A percentile compares a stretch with the other conserved stretches of the same genome.
phyloP scores from a whole-genome alignment of 92 coral and sea anemone species.

The Phenganax marumi region DNA sequence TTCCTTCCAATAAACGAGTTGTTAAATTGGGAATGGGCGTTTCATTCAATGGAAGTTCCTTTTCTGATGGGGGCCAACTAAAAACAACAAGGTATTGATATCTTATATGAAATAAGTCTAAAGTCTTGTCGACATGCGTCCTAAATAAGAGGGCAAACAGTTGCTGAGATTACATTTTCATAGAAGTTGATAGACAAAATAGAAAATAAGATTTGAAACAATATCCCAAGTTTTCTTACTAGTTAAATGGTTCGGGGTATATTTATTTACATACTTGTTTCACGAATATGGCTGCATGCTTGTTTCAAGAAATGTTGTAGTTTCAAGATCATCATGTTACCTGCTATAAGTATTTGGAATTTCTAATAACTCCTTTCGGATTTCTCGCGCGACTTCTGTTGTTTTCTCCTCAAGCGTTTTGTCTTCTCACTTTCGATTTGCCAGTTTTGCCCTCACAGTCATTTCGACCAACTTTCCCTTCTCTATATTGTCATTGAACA shows the following conservation, averaged over 20 bases:
- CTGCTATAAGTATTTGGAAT: constrained; percentile 22
- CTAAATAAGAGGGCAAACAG: no score
- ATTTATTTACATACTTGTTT: background rate
- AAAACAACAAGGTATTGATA: no score
- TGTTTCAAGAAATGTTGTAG: background rate
- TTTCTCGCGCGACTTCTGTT: constrained; percentile 27
- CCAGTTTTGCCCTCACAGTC: constrained; percentile 23
- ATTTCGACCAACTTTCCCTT: constrained; percentile 37
- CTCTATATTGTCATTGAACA: constrained; percentile 29
- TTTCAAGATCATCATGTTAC: background rate
- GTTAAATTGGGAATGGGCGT: no score
- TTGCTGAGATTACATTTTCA: background rate
- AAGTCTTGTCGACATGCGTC: no score
- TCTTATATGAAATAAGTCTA: no score
- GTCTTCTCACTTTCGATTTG: constrained; percentile 1
- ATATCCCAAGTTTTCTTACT: constrained; percentile 10
- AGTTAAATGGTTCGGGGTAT: background rate
- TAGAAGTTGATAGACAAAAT: constrained; percentile 8
- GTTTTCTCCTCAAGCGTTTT: constrained; percentile 34
- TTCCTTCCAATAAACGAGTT: no score
- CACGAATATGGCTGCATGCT: background rate
- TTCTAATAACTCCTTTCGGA: constrained; percentile 29
- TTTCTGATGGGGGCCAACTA: no score
- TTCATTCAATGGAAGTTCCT: no score
- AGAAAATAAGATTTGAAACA: background rate